These are phyloP conservation scores for Sebastiscus albofasciatus DNA, from an alignment of 2,797 vertebrate species.

Conservation along the genomic window DNA sequence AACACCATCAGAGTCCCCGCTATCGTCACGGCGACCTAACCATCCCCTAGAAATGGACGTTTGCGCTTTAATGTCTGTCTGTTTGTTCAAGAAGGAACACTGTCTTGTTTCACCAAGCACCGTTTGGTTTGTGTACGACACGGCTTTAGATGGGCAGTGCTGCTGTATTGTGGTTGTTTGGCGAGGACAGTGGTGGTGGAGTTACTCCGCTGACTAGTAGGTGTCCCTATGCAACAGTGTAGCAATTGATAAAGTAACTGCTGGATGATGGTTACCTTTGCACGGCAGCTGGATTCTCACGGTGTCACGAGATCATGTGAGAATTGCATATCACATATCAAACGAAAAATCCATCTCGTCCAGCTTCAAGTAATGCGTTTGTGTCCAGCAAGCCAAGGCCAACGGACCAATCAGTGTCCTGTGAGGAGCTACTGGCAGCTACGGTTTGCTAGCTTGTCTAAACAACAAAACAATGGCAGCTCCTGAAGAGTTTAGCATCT, in stretches of 20 bases:
- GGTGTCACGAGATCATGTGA: background rate
- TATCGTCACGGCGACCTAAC: constrained; percentile 86
- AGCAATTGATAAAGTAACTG: constrained; percentile 20
- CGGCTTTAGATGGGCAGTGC: constrained; percentile 38
- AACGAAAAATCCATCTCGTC: too few species aligned
- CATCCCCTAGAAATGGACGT: background rate
- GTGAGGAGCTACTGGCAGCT: too few species aligned
- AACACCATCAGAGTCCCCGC: constrained; percentile 82
- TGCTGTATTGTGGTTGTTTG: constrained; percentile 41
- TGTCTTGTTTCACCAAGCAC: constrained; percentile 58
- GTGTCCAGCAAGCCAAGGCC: too few species aligned
- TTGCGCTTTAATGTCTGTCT: constrained; percentile 18
- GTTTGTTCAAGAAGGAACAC: constrained; percentile 46
- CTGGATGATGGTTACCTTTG: constrained; percentile 8
- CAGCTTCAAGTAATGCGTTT: too few species aligned
- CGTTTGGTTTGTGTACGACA: constrained; percentile 62
- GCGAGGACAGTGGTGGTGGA: constrained; percentile 1
- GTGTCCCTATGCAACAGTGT: constrained; percentile 39
- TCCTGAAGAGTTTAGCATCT: too few species aligned
- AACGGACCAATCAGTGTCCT: too few species aligned
- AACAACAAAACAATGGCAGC: too few species aligned
- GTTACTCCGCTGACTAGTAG: background rate
- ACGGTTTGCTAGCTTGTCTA: too few species aligned
- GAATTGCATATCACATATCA: too few species aligned
- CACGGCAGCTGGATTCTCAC: too few species aligned